Base-by-base conservation (phyloP, 2,797 vertebrate species). In the Carduelis carduelis region DNA sequence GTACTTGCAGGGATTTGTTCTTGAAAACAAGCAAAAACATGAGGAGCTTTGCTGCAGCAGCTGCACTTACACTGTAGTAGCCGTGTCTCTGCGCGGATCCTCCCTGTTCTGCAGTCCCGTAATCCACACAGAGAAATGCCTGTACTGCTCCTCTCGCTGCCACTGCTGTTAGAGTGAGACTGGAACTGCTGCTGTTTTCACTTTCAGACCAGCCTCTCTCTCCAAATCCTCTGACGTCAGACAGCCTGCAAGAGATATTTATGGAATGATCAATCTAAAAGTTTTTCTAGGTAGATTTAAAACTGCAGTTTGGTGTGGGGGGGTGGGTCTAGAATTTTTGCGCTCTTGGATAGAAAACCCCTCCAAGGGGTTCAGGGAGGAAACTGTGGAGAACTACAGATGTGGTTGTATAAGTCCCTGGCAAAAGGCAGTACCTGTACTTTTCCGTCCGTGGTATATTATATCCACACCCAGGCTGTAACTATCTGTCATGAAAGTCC, bases 201-300 rank as follows among this genome's bases (percentile, higher is more conserved):
- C 95, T 97, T 96, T 96, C 92, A 93, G 95, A 91, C 94, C 94
- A 92, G 94, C 91, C 97, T 94, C 85, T 71, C 95, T 89, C 96
- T 96, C 95, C 88, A 96, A 96, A 76, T 93, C 94, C 78, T 95
- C 96, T 98, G 98, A 98, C 97, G 98, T 98, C 98, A 98, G 95
- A 83, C 76, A 95, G 96, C 75, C 90, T 96, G 84, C 72, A 83
- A 95, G 82, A 96, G 97, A 90, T 96, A 96, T 97, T 98, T 97
- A 97, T 93, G 97, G 97, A 96, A 93, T 86, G 94, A 96, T 93
- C 34, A 8, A 94, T 84, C 87, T 87, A 82, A 95, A 90, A 93
- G 76, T 94, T 97, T 96, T 95, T 94, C 96, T 96, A 97, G 95
- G 97, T 97, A 96, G 90, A 80, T 76, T 57, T 90, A 79, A 83